Evolutionary conservation across 2,888 invertebrate species (phyloP).

Genomic region (Euproctis similis): DNA sequence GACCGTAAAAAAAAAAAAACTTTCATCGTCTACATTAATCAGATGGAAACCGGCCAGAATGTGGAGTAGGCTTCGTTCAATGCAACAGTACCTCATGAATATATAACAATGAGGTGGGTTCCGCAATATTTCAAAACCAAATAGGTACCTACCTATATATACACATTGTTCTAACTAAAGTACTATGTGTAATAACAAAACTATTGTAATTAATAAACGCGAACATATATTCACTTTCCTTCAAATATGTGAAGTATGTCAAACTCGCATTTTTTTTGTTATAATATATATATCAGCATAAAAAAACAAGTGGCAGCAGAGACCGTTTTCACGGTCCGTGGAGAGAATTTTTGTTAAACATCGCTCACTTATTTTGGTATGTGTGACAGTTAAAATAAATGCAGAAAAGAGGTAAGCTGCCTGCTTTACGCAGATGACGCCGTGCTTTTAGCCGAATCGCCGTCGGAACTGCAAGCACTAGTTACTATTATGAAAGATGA

Average conservation of each 20-base stretch:
- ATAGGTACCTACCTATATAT: no score
- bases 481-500: no score
- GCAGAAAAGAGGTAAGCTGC: no score
- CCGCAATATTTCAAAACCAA: constrained; percentile 25
- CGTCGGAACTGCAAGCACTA: no score
- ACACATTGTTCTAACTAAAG: constrained; percentile 15
- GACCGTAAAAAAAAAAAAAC: constrained; percentile 6
- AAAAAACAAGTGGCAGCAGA: no score
- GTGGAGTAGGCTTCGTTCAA: constrained; percentile 7
- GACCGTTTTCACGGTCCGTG: constrained; percentile 2
- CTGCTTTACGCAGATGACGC: no score
- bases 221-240: constrained; percentile 11
- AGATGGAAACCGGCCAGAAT: constrained; percentile 4
- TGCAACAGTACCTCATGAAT: constrained; percentile 31
- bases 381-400: no score
- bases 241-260: constrained; percentile 7
- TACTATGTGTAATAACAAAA: constrained; percentile 1
- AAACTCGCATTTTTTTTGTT: no score
- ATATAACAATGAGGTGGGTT: constrained; percentile 24
- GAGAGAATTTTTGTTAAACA: constrained; percentile 1
- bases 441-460: no score
- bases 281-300: no score
- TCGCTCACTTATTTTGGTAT: constrained; percentile 13
- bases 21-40: constrained; percentile 4
- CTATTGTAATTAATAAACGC: constrained; percentile 15